These are phyloP conservation scores for Oryzias dopingdopingensis DNA, from an alignment of 2,797 vertebrate genomes.

Conservation along the genomic window DNA sequence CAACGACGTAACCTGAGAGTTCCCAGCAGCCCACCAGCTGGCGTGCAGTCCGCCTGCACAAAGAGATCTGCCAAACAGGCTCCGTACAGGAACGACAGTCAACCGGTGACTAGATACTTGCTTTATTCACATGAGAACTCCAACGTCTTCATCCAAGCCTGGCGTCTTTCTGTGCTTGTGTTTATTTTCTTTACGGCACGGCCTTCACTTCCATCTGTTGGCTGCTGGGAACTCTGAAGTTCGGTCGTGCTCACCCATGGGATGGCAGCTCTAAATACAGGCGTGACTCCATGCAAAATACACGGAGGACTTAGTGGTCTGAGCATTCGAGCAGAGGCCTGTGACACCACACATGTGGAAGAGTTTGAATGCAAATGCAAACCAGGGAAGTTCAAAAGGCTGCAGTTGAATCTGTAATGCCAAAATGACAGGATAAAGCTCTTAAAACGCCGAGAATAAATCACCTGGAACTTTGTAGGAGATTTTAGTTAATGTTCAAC, in stretches of 20 bases:
- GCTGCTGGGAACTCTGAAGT: conserved; percentile 2
- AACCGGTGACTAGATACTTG: conserved; percentile 69
- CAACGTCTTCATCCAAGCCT: conserved; percentile 26
- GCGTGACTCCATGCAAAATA: not conserved
- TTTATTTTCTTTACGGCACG: conserved; percentile 15
- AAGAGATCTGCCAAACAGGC: conserved; percentile 50
- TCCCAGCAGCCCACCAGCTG: conserved; percentile 82
- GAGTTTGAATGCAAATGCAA: conserved; percentile 20
- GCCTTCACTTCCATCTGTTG: conserved; percentile 1
- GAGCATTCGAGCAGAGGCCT: conserved; percentile 4
- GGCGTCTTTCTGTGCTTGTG: conserved; percentile 21
- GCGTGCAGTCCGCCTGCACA: conserved; percentile 66
- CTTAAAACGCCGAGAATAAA: conserved; percentile 5
- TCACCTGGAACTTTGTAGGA: not conserved
- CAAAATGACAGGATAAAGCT: conserved; percentile 2
- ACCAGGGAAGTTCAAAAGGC: not conserved
- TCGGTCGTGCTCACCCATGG: not conserved
- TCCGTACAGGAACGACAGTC: conserved; percentile 56
- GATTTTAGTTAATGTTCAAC: not conserved
- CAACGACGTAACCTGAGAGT: conserved; percentile 80
- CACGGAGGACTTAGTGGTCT: not conserved
- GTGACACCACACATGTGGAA: not conserved
- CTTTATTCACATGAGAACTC: conserved; percentile 71
- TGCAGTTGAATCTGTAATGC: conserved; percentile 21
- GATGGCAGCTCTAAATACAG: not conserved